A percentile compares a stretch with the other conserved stretches of the same genome.
These are phyloP conservation scores for Cryptoblepharus egeriae DNA, from an alignment of 2,797 vertebrate species.

Conservation along the genomic window DNA sequence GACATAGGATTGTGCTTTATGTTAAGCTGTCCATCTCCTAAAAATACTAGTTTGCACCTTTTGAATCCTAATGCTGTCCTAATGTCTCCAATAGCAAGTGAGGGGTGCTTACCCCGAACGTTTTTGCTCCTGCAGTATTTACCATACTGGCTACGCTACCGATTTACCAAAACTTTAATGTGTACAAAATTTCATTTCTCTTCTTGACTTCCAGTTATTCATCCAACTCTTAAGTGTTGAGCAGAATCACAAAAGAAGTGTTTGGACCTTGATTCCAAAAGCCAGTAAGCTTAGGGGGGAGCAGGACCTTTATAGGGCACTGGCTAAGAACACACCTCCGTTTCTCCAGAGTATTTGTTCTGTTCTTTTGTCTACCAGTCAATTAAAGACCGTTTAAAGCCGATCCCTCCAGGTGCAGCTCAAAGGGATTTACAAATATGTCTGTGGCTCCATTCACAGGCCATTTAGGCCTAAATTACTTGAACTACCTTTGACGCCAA, in stretches of 20 bases:
- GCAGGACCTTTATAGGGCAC: not conserved
- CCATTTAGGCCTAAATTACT: not conserved
- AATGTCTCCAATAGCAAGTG: no score
- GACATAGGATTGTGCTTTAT: no score
- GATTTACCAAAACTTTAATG: no score
- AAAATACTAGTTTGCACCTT: no score
- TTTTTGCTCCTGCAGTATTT: no score
- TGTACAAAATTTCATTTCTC: no score
- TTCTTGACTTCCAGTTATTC: no score
- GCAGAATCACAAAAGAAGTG: not conserved
- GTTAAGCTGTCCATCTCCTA: no score
- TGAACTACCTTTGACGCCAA: not conserved
- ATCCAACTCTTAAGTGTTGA: not conserved
- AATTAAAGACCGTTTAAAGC: not conserved
- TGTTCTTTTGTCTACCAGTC: not conserved
- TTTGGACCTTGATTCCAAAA: not conserved
- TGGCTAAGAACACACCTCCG: not conserved
- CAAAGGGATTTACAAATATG: conserved; percentile 4
- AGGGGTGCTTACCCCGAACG: no score
- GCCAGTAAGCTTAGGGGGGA: not conserved
- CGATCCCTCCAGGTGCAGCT: not conserved
- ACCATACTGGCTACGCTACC: no score
- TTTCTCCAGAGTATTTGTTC: not conserved
- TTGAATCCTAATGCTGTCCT: no score
- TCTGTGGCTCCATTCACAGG: not conserved